phyloP scores from a whole-genome alignment of 1,140 invertebrate genomes.

The Pogonognathellus flavescens region DNA sequence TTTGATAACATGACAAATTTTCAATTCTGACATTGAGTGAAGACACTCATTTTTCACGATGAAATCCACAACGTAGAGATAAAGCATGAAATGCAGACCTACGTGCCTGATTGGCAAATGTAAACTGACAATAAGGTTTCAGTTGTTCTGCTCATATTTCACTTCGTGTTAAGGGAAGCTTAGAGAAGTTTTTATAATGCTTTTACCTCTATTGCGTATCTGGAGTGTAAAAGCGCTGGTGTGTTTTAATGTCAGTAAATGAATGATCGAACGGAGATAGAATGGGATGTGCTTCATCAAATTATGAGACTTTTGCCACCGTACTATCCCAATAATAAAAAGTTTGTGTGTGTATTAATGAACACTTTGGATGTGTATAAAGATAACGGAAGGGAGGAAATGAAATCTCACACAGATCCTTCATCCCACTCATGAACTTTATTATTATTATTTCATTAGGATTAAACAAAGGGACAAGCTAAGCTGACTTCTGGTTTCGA shows the following conservation, averaged over 20 bases:
- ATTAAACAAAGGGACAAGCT: slow-evolving; percentile 26
- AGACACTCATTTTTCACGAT: slow-evolving; percentile 25
- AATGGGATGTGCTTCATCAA: background rate
- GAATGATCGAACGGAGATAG: background rate
- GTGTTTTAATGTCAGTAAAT: background rate
- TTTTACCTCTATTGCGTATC: no score
- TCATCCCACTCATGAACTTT: slow-evolving; percentile 41
- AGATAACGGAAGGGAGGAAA: slow-evolving; percentile 12
- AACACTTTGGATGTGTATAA: background rate
- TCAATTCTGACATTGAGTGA: slow-evolving; percentile 29
- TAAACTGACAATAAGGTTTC: slow-evolving; percentile 36
- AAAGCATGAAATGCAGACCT: slow-evolving; percentile 22
- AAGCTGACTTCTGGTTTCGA: slow-evolving; percentile 1
- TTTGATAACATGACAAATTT: slow-evolving; percentile 36
- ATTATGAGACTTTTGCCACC: background rate
- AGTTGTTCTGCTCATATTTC: slow-evolving; percentile 36
- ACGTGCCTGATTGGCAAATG: slow-evolving; percentile 42
- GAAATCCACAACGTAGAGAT: slow-evolving; percentile 13
- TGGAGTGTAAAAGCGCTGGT: background rate
- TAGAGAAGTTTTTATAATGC: background rate
- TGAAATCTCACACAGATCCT: slow-evolving; percentile 10
- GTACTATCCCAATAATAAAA: background rate
- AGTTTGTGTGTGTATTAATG: background rate
- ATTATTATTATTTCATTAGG: slow-evolving; percentile 48
- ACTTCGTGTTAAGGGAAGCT: background rate